Percentiles rank a stretch among this genome's conserved stretches.
Evolutionary conservation across 2,113 vertebrate genomes (phyloP).

Genomic region (Petrocephalus zakoni): DNA sequence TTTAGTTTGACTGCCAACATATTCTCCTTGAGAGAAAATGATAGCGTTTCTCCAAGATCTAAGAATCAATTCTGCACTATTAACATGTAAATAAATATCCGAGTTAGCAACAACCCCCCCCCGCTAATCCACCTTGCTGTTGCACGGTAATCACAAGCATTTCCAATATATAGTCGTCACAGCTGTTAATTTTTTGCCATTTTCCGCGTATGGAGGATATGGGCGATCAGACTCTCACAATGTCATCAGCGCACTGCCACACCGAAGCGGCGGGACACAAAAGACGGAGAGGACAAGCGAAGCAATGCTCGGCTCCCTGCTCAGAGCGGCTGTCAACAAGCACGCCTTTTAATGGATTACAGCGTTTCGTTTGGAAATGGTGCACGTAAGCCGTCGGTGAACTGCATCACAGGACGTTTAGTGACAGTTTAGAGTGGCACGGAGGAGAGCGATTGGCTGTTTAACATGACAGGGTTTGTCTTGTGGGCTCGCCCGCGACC

Average conservation of each 20-base stretch:
- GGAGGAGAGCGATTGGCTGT: not conserved
- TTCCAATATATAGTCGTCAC: not conserved
- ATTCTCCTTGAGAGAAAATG: not conserved
- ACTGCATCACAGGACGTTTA: not conserved
- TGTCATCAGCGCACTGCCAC: not conserved
- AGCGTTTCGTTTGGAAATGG: not conserved
- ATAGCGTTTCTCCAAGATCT: not conserved
- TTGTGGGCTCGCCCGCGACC: not conserved
- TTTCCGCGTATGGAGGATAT: not conserved
- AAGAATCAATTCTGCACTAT: not conserved
- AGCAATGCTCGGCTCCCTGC: not conserved
- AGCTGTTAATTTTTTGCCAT: slow-evolving; percentile 4
- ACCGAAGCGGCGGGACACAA: not conserved
- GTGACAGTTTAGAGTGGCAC: not conserved
- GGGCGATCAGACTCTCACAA: not conserved
- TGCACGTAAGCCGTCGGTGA: no score
- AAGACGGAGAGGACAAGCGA: not conserved
- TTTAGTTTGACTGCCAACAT: not conserved
- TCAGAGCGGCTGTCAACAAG: not conserved
- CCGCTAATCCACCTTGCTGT: not conserved
- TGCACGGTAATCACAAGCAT: slow-evolving; percentile 5
- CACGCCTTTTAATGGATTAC: not conserved
- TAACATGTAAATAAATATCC: not conserved
- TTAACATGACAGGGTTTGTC: not conserved
- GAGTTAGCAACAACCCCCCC: not conserved